phyloP scores from a whole-genome alignment of 2,888 invertebrate species.

The Agonum fuliginosum region DNA sequence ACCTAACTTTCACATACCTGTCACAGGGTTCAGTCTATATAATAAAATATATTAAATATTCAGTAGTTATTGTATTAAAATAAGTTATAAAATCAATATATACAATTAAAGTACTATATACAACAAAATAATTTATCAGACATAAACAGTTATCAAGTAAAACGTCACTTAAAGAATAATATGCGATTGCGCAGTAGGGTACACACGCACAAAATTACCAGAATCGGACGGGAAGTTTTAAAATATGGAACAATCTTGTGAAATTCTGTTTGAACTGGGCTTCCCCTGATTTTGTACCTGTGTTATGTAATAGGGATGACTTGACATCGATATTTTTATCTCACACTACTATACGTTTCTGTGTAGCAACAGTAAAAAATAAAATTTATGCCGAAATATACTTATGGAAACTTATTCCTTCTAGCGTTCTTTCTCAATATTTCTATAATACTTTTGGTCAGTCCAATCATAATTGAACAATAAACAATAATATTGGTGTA shows the following conservation, averaged over 20 bases:
- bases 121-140: slow-evolving; percentile 23
- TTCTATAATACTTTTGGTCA: too few relatives aligned
- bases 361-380: too few relatives aligned
- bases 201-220: not conserved
- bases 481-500: too few relatives aligned
- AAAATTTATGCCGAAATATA: too few relatives aligned
- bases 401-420: too few relatives aligned
- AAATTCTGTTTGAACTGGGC: slow-evolving; percentile 1
- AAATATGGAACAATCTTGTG: not conserved
- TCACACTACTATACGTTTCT: too few relatives aligned
- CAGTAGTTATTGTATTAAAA: not conserved
- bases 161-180: not conserved
- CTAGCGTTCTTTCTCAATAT: too few relatives aligned
- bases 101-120: slow-evolving; percentile 19
- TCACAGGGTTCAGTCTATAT: not conserved
- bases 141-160: slow-evolving; percentile 10
- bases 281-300: not conserved
- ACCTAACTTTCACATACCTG: slow-evolving; percentile 19
- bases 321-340: not conserved
- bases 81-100: slow-evolving; percentile 13
- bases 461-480: too few relatives aligned
- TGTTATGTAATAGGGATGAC: not conserved
- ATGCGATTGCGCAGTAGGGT: not conserved
- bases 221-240: not conserved
- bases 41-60: not conserved